Base-by-base conservation (phyloP, 2,113 vertebrate species). In the Cryptomyrus ogoouensis region DNA sequence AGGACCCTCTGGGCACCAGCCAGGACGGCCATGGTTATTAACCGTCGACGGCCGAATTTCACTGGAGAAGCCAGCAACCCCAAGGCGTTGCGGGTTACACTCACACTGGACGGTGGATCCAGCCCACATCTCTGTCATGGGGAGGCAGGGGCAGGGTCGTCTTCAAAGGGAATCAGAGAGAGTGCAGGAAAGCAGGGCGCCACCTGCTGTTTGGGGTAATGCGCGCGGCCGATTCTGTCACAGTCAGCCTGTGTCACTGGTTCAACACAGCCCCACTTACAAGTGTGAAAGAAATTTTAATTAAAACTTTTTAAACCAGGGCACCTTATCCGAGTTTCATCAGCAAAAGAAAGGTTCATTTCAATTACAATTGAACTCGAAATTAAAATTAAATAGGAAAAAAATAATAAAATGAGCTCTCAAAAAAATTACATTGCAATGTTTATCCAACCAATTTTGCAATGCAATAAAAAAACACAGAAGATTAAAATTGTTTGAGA, bases 211-310 rank as follows among this genome's bases (percentile, higher is more conserved):
- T 53, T 3, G 27, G 85, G 85, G 85, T 27, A 24, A 35, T 87
- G 31, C 19, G 50, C 7, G 1, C 5, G 17, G 49, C 47, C 6
- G 31, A 13, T 17, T 87, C 15, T 17, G 15, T 56, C 50, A 15
- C 27, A 31, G 44, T 53, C 47, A 21, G 49, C 27, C 12, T 56
- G 47, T 24, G 21, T 35, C 53, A 35, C 85, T 31, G n/a, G 13
- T 53, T 35, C 31, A 86, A 12, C 44, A 27, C 7, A 53, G 85
- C 6, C 85, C 85, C 49, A 53, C 46, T 87, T 53, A 50, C 24
- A 84, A 44, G 44, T 84, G 83, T 84, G 44, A 84, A 84, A 87
- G 27, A 87, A 87, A 87, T 35, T 49, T 53, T 87, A 53, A 53
- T 87, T 84, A 84, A 84, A 84, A 24, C 39, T 84, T 84, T 24